Evolutionary conservation across 2,113 vertebrate species (phyloP), one percentile per base, ranked within the genome.

Genomic region (Mastomys coucha): DNA sequence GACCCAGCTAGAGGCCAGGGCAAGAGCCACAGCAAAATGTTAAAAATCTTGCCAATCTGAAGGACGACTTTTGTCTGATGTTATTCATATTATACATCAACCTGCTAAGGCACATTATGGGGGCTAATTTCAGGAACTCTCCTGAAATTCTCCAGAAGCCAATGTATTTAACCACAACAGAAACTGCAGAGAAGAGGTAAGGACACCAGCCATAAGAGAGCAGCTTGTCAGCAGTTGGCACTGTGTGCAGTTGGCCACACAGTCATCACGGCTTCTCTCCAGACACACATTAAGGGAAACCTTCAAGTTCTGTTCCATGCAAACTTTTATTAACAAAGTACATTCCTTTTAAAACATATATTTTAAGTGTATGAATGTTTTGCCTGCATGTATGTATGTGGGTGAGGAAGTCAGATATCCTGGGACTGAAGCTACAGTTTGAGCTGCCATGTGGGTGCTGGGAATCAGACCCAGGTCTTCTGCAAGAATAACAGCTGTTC

Each of bases 21-120:
- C 60, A 90, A 13, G 14, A 84, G 60, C 22, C 63, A 77, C 7
- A 10, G 5, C 81, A 67, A 87, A 36, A 31, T 20, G 19, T 17
- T 72, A 92, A 14, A 70, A 33, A 24, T 4, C 67, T 60, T 84
- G 8, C 58, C 9, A 58, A 91, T 96, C 95, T 97, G 94, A 88
- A 96, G 87, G 96, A 94, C 65, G 69, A 95, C 95, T 98, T 72
- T n/a, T 97, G 60, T n/a, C 80, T 12, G 24, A 85, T 89, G 19
- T n/a, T n/a, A n/a, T n/a, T n/a, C n/a, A n/a, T n/a, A n/a, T 63
- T 33, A 0, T 26, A 24, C 31, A 36, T 4, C 94, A 93, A 60
- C 84, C 67, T 89, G 65, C 56, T 70, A 58, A 93, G 85, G 70
- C 80, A 69, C 65, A 73, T 77, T 81, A 75, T 49, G 14, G 65